Conservation (phyloP, 2,113 vertebrate species). For the Panthera uncia region DNA sequence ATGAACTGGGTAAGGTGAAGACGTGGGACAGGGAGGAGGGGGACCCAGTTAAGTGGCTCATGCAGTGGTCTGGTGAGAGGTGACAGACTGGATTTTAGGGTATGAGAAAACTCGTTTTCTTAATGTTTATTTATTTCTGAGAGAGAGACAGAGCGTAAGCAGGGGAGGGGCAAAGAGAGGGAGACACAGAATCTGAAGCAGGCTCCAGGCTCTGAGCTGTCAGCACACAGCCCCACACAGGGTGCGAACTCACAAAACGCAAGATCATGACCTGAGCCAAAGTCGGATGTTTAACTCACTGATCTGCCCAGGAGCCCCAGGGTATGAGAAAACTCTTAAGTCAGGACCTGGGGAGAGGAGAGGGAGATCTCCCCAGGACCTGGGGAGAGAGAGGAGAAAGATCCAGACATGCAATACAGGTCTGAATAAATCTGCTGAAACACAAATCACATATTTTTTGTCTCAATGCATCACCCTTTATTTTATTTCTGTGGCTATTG, state of each 20-base stretch:
- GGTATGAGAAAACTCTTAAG: not conserved
- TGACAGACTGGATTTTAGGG: not conserved
- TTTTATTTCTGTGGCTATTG: not conserved
- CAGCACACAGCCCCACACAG: no score
- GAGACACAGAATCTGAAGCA: no score
- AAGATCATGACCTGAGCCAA: no score
- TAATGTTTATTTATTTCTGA: no score
- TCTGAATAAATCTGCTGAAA: not conserved
- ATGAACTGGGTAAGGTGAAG: not conserved
- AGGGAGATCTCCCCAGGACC: no score
- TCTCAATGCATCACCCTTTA: not conserved
- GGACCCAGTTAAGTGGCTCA: not conserved
- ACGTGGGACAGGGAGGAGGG: not conserved
- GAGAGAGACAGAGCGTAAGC: no score
- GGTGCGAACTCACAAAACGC: no score
- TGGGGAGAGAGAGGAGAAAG: no score
- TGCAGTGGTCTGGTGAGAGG: not conserved
- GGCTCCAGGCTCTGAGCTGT: no score
- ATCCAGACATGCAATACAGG: not conserved
- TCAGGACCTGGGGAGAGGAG: not conserved
- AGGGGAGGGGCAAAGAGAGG: no score
- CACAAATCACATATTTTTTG: not conserved
- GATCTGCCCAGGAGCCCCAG: not conserved
- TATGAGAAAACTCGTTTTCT: not conserved
- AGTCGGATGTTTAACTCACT: no score